Base-by-base conservation (phyloP, 2,113 vertebrate species). In the Gnathonemus echidnorhynchus region DNA sequence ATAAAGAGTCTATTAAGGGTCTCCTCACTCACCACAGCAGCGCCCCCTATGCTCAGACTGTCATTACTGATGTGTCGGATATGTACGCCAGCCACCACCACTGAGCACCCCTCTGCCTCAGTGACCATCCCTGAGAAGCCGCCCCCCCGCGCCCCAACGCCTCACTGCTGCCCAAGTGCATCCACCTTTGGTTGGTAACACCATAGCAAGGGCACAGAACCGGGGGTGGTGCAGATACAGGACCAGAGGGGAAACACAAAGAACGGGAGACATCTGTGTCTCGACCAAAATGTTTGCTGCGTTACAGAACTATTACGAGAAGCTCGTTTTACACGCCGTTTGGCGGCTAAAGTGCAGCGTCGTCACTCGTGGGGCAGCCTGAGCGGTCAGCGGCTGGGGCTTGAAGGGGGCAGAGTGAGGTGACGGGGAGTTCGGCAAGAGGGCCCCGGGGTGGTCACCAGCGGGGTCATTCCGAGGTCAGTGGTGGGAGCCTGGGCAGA, bases 1-100 rank as follows among this genome's bases (percentile, higher is more conserved):
- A 96, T 88, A 80, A 96, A 96, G 97, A 96, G 42, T 86, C 10
- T 42, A 95, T 89, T 93, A 83, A 92, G 93, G 90, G 45, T 77
- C 48, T 15, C 56, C 52, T 86, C 56, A 21, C 31, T 45, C 53
- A 89, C 8, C n/a, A 74, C 52, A 85, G 24, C 56, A 58, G 56
- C 62, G 58, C 49, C 87, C 85, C 58, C 70, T 86, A 42, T 86
- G 45, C 53, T 50, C n/a, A 52, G 46, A 52, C 56, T 66, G 45
- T 24, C 53, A 88, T 89, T 89, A 89, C 49, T 89, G 83, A 66
- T 50, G 83, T 90, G 86, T 89, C 66, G 45, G 88, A 89, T 86
- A 56, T 80, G 85, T 86, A 89, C 3, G 1, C 62, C 62, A 27
- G 62, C 3, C 62, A 13, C 39, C 45, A 31, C 27, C 11, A 7